Percentiles rank a stretch among this genome's conserved stretches.
phyloP scores from a whole-genome alignment of 2,113 vertebrate genomes.

The Verasper variegatus region DNA sequence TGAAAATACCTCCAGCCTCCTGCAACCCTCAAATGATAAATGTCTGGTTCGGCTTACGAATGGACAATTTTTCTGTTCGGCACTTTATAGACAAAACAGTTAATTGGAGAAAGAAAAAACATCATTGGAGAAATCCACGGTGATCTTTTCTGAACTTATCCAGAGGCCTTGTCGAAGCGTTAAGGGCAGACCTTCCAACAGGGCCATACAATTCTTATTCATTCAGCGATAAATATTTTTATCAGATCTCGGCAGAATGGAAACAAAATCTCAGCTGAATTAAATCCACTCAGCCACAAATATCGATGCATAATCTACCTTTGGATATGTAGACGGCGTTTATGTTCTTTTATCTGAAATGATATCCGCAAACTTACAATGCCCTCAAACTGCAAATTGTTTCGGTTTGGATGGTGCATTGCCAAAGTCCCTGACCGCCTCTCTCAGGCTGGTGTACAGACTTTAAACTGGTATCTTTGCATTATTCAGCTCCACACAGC shows the following conservation, averaged over 20 bases:
- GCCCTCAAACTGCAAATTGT: not conserved
- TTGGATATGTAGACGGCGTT: not conserved
- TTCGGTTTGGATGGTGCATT: not conserved
- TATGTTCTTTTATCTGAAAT: not conserved
- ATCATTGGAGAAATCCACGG: not conserved
- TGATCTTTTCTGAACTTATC: not conserved
- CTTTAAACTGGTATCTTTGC: conserved; percentile 9
- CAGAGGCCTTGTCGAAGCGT: not conserved
- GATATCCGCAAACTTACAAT: not conserved
- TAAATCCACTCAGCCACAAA: not conserved
- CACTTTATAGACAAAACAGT: no score
- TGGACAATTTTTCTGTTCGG: no score
- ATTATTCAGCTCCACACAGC: not conserved
- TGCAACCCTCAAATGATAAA: no score
- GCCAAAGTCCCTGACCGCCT: not conserved
- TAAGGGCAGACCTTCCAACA: not conserved
- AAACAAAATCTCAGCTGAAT: not conserved
- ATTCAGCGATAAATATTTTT: not conserved
- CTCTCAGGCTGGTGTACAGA: not conserved
- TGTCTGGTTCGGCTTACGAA: no score
- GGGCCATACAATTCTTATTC: not conserved
- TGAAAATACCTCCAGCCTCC: no score
- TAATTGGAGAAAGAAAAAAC: no score
- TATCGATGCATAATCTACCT: not conserved
- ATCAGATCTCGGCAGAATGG: not conserved